Evolutionary conservation across 1,140 invertebrate genomes (phyloP), one percentile per base, ranked within the genome.

Genomic region (Mya arenaria): DNA sequence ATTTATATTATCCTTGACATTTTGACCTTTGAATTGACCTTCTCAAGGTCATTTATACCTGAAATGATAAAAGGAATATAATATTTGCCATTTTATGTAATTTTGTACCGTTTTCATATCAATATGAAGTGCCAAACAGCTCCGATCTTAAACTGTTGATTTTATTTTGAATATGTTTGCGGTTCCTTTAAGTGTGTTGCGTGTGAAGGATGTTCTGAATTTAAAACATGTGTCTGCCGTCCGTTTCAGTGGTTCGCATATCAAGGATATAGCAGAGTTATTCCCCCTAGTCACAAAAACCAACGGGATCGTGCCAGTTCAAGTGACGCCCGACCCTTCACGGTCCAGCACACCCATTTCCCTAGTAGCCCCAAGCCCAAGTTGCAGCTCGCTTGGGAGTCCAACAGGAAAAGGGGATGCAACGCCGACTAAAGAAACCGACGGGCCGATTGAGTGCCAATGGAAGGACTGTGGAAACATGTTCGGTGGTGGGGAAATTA

Each of bases 401-500:
- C 63, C 48, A 17, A 19, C 44, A 5, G 66, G 65, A 56, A 74
- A 84, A 84, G 72, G 74, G 81, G 62, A 79, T 68, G 32, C 48
- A 13, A 41, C 77, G 44, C 39, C 71, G 48, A 41, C 37, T 56
- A 48, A 73, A 56, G 69, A 82, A 37, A n/a, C 62, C 30, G 30
- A 58, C 48, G 41, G 25, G n/a, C 69, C 36, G 17, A 41, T 72
- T 6, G 66, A 77, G 28, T 98, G 97, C 89, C 94, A 95, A 77
- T 98, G 97, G 97, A 95, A 96, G 87, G 96, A 97, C 85, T 98
- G 97, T 93, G 95, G 95, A 84, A 72, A 62, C 55, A 94, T 94
- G 85, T 95, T 96, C 83, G 96, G 97, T 63, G 95, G 96, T 75
- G 96, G 95, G 90, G 94, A 95, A 25, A 95, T 98, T 80, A 93